Evolutionary conservation across 2,113 vertebrate genomes (phyloP), one percentile per base, ranked within the genome.

Genomic region (Mustelus asterias): DNA sequence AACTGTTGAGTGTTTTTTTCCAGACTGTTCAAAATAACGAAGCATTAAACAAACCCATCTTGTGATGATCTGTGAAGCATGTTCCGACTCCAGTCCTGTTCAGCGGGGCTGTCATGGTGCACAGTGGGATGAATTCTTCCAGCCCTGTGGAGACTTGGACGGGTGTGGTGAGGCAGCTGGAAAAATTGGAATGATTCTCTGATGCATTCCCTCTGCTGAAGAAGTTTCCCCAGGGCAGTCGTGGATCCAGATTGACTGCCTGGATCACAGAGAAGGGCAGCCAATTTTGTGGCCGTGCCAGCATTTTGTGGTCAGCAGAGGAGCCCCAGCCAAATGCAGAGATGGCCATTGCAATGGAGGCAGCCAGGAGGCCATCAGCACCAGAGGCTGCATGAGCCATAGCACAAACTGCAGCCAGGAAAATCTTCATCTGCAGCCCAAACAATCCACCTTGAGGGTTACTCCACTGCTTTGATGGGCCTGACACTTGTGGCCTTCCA

Each of bases 1-100:
- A 93, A 65, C 65, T 93, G 60, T 41, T 93, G 60, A 33, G 63
- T 65, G 33, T 16, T 65, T 90, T 89, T 90, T 93, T 93, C 89
- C 89, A 93, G 89, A 93, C 20, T 93, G 16, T 65, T 93, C 60
- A 67, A 65, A n/a, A 20, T 93, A 93, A 93, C n/a, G 89, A 93
- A 93, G 89, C 89, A 65, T 65, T 93, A 63, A 93, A 37, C 60
- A 93, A 93, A 33, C 63, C 60, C 60, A 93, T 33, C 22, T 65
- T 65, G 60, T 93, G 37, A 18, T 92, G 60, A 93, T 65, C 60
- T 44, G 29, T 67, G 60, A 33, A 93, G n/a, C 89, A 93, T 24
- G 14, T 37, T 93, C 89, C n/a, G 60, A 65, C 33, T 33, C 33
- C 18, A 90, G 89, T 37, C 33, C 33, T 93, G 33, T 93, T 16